phyloP scores from a whole-genome alignment of 2,113 vertebrate species.

The Otocyon megalotis region DNA sequence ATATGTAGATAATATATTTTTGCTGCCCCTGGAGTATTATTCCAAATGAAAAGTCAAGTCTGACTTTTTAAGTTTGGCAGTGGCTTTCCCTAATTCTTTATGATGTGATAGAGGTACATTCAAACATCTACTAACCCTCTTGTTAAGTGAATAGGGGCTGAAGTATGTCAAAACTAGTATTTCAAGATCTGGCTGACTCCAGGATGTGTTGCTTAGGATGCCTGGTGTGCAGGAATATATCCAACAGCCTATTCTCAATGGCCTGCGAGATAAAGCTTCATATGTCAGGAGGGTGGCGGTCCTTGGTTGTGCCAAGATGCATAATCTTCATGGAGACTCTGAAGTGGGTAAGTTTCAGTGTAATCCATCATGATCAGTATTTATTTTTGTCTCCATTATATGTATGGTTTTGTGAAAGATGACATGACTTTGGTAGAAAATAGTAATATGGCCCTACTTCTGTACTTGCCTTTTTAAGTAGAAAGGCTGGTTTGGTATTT shows the following conservation, averaged over 20 bases:
- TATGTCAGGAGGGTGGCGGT: slow-evolving; percentile 96
- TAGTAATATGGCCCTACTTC: neutral
- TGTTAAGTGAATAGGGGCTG: neutral
- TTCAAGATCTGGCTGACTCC: slow-evolving; percentile 45
- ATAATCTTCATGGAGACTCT: slow-evolving; percentile 90
- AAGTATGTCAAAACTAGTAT: slow-evolving; percentile 44
- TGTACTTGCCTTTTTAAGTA: neutral
- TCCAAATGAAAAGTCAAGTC: slow-evolving; percentile 41
- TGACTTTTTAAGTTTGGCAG: slow-evolving; percentile 24
- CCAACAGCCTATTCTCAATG: slow-evolving; percentile 93
- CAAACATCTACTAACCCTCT: neutral
- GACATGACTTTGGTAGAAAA: neutral
- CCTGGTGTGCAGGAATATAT: slow-evolving; percentile 95
- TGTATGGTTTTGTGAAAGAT: neutral
- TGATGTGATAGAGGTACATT: neutral
- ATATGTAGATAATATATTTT: neutral
- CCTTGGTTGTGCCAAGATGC: slow-evolving; percentile 96
- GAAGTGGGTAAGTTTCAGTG: slow-evolving; percentile 91
- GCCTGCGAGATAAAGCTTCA: slow-evolving; percentile 94
- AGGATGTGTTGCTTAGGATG: slow-evolving; percentile 87
- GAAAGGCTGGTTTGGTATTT: slow-evolving; percentile 23
- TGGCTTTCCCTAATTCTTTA: slow-evolving; percentile 2
- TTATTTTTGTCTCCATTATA: neutral
- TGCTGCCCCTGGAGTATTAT: neutral
- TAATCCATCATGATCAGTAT: neutral